Evolutionary conservation across 2,113 vertebrate species (phyloP), one percentile per base, ranked within the genome.

Genomic region (Anolis sagrei): DNA sequence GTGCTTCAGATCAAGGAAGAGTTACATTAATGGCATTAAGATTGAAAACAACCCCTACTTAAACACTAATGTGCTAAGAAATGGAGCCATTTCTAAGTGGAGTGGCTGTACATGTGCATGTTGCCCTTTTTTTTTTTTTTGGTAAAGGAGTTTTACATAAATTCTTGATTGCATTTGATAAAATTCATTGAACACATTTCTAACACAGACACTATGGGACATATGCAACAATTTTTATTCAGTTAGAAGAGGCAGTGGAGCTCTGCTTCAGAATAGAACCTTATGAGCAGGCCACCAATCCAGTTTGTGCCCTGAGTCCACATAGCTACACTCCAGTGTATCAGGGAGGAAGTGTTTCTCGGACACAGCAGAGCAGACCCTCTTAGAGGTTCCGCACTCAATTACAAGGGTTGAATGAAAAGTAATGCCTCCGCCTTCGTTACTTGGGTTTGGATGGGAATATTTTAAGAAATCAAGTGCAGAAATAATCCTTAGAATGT

Each of bases 1-100:
- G 66, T 48, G 0, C 51, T 0, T 0, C 85, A 77, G 78, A 92
- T 39, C 64, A 69, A 51, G 51, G 54, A 39, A 0, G 0, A 61
- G 75, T 39, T 81, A 83, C 18, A 81, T 51, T 82, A 92, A 80
- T 76, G 79, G 84, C 91, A 54, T 27, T 83, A 64, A 1, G 5
- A 75, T 64, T 36, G 29, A 76, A 93, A 89, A 82, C 0, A 1
- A 51, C 87, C 72, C 79, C 88, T 90, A 73, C 27, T 83, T 68
- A 88, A 91, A 83, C 64, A 70, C 36, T 70, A 51, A 49, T 6
- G 81, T 66, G 72, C 70, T 86, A 81, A 76, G 72, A 68, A 83
- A 34, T 1, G 6, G 48, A 82, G 8, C 11, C 10, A 83, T 83
- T 81, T 61, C 66, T 51, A 39, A 14, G 49, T 19, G 36, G 48